Evolutionary conservation across 2,113 vertebrate species (phyloP), one percentile per base, ranked within the genome.

Genomic region (Channa argus): DNA sequence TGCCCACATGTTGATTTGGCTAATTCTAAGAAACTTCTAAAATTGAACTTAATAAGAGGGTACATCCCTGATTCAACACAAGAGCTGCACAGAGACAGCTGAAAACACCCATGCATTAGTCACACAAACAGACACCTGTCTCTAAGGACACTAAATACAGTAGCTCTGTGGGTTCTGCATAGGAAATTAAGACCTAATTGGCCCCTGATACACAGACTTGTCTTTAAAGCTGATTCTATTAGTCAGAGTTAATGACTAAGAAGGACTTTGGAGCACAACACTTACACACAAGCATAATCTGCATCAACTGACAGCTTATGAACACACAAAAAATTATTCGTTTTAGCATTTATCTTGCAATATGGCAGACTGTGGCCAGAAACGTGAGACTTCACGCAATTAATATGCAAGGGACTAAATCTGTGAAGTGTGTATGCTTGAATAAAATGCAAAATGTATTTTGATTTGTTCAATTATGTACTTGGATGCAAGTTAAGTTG

Each of bases 11-110:
- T 83, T 69, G 84, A 68, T 83, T 65, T 55, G 38, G 44, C 53
- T 71, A 74, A 72, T 88, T 78, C 59, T 75, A 86, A 81, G 59
- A 82, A 59, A 43, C 55, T 79, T 79, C 84, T 41, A 59, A 72
- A 77, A 70, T 52, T 56, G 14, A 79, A 70, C 64, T 65, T 83
- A 86, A 66, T 71, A 71, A 39, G 58, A 79, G 62, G 49, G 10
- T 54, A 41, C 56, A 71, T 79, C 34, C 37, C 52, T 13, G 47
- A 63, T 65, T 13, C 1, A 59, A 59, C 15, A 8, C 55, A 13
- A 64, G 50, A 63, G 51, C 53, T 41, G 6, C 49, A 47, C 5
- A 63, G 33, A 68, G 8, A 38, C 64, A 63, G 56, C 44, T 49
- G 5, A 37, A 34, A 36, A 74, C 63, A 63, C 56, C 55, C 41